Evolutionary conservation across 2,113 vertebrate species (phyloP), one percentile per base, ranked within the genome.

Genomic region (Agelaius phoeniceus): DNA sequence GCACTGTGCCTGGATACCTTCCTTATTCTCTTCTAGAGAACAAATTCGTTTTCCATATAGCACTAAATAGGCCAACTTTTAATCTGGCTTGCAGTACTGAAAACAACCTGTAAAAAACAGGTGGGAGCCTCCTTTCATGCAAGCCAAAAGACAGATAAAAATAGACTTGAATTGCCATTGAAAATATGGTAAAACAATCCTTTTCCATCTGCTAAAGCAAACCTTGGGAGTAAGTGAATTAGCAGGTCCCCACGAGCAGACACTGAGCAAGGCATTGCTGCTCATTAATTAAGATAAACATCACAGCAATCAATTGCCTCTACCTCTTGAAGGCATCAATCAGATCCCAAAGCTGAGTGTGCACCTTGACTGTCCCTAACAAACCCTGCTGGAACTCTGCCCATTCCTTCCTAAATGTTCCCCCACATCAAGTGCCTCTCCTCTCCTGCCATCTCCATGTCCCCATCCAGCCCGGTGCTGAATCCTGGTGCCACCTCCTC

Each of bases 91-190:
- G 39, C 93, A 51, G 82, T 48, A 84, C 73, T 97, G 93, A 98
- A 96, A 98, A 95, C 96, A 96, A 96, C 97, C 98, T 97, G 98
- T 96, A 95, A 98, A 97, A 97, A 97, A 95, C 98, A 98, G 98
- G 98, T 98, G 97, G 94, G 91, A 96, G 91, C 66, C 91, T 96
- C 91, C 93, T 97, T 93, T 96, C 74, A 87, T 30, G 69, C 68
- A 94, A 93, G 96, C 97, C 97, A 98, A 97, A 97, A 93, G 83
- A 83, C 55, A 97, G 97, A 96, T 84, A 98, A 98, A 98, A 98
- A 98, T 98, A 98, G 97, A 94, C 66, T 94, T 78, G 54, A 93
- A 92, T 79, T 97, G 87, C 94, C 95, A 97, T 89, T 95, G 96
- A 97, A 97, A 98, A 95, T 75, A 96, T 87, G 96, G 96, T 96